Evolutionary conservation across 1,140 invertebrate species (phyloP).

Genomic region (Archegozetes longisetosus): DNA sequence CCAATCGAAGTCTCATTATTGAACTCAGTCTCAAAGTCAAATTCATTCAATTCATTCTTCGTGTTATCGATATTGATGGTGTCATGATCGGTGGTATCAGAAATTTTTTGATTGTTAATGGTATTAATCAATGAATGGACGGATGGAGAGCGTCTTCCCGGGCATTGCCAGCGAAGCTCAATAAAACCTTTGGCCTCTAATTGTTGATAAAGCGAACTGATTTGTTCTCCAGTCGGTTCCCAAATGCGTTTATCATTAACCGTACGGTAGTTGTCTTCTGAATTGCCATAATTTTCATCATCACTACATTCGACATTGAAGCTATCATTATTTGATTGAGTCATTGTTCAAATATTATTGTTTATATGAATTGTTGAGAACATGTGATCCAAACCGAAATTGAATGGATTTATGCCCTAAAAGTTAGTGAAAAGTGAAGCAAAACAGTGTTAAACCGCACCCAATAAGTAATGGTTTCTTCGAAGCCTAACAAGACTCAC

Average conservation of each 20-base stretch:
- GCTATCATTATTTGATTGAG: neutral
- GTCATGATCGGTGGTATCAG: neutral
- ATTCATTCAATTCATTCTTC: slow-evolving; percentile 1
- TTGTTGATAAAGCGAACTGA: slow-evolving; percentile 13
- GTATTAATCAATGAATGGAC: neutral
- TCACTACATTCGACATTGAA: neutral
- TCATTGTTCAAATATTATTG: no score
- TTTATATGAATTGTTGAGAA: no score
- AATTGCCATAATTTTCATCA: neutral
- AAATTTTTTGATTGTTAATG: neutral
- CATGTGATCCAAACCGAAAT: no score
- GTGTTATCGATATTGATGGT: neutral
- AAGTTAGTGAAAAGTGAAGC: no score
- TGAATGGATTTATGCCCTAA: no score
- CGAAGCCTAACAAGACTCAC: no score
- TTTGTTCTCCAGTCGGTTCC: slow-evolving; percentile 18
- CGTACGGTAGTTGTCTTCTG: neutral
- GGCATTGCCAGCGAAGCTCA: slow-evolving; percentile 19
- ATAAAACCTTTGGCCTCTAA: slow-evolving; percentile 15
- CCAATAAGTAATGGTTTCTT: no score
- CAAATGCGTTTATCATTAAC: neutral
- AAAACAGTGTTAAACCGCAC: no score
- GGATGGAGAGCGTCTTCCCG: slow-evolving; percentile 17
- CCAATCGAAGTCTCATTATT: neutral
- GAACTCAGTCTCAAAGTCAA: slow-evolving; percentile 13